Percentiles rank a stretch among this genome's conserved stretches.
phyloP scores from a whole-genome alignment of 2,113 vertebrate species.

The Callorhinus ursinus region DNA sequence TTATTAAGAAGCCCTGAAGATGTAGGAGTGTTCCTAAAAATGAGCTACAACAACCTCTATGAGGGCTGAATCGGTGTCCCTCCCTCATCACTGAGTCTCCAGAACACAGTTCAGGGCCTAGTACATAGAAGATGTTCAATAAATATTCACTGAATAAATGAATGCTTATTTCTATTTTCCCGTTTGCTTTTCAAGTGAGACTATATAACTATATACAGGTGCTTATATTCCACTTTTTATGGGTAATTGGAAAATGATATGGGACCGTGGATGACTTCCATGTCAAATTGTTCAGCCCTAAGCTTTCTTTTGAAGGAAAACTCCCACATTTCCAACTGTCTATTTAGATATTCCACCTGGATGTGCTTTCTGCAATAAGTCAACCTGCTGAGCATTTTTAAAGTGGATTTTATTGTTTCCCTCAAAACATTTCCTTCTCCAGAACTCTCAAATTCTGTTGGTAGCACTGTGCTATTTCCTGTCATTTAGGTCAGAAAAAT shows the following conservation, averaged over 20 bases:
- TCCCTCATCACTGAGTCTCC: neutral
- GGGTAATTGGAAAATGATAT: neutral
- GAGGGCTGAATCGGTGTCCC: neutral
- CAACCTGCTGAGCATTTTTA: neutral
- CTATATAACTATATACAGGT: neutral
- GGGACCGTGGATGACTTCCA: neutral
- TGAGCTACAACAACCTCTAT: neutral
- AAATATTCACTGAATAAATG: neutral
- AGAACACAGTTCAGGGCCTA: neutral
- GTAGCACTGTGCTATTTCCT: neutral
- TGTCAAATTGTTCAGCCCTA: neutral
- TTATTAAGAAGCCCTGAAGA: neutral
- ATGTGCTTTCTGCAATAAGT: neutral
- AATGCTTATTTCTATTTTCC: neutral
- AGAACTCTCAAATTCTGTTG: neutral
- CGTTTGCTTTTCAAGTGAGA: neutral
- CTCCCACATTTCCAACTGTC: neutral
- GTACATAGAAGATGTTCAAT: neutral
- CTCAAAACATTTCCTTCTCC: neutral
- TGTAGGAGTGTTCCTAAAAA: neutral
- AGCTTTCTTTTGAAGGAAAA: neutral
- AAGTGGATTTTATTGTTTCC: neutral
- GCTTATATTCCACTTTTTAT: neutral
- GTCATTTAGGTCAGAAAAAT: neutral
- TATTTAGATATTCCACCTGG: neutral